Evolutionary conservation across 2,888 invertebrate species (phyloP).

Genomic region (Aleiodes leptofemur): DNA sequence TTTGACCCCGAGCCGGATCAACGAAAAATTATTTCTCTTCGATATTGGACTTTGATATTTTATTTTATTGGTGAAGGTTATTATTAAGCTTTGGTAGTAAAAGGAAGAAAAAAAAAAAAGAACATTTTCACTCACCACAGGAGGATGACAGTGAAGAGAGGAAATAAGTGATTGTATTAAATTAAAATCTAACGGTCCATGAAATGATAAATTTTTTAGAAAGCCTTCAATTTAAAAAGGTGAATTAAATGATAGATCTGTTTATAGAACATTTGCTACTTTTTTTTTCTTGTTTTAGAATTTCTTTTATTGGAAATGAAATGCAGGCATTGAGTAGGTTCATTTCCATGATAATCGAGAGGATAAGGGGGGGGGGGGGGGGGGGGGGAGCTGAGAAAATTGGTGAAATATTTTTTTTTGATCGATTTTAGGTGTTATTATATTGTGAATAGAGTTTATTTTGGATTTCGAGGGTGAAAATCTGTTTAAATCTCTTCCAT

Average conservation of each 20-base stretch:
- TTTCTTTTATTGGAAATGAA: too few species aligned
- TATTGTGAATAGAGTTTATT: too few species aligned
- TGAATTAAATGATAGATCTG: not conserved
- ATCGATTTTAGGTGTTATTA: too few species aligned
- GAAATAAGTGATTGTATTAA: slow-evolving; percentile 1
- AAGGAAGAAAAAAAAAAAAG: not conserved
- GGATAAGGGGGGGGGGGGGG: too few species aligned
- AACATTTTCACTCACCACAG: slow-evolving; percentile 5
- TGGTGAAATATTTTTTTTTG: too few species aligned
- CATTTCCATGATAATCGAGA: too few species aligned
- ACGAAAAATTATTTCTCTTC: slow-evolving; percentile 29
- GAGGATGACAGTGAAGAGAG: not conserved
- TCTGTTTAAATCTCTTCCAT: too few species aligned
- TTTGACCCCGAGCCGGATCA: slow-evolving; percentile 46
- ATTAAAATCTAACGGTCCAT: slow-evolving; percentile 39
- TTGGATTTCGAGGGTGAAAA: too few species aligned
- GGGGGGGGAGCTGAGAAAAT: too few species aligned
- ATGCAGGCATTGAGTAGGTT: too few species aligned
- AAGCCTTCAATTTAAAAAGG: slow-evolving; percentile 32
- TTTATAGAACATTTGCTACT: not conserved
- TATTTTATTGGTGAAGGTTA: slow-evolving; percentile 2
- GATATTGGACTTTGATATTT: slow-evolving; percentile 12
- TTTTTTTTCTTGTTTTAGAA: not conserved
- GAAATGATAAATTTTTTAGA: slow-evolving; percentile 47
- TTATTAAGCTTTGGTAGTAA: slow-evolving; percentile 1